phyloP scores from a whole-genome alignment of 2,797 vertebrate genomes.

The Sebastes taczanowskii region DNA sequence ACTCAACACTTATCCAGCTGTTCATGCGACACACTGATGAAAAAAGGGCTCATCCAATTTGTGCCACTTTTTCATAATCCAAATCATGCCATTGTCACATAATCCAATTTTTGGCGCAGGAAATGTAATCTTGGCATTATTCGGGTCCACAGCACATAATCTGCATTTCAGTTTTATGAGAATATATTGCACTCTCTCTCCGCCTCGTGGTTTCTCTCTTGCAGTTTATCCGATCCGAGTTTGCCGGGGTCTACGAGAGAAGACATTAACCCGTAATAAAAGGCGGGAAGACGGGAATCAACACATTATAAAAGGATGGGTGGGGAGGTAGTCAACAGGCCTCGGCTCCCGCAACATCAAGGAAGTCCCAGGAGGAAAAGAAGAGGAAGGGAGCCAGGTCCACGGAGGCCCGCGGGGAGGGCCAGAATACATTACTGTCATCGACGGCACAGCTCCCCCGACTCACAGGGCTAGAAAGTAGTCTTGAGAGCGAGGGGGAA shows the following conservation, averaged over 20 bases:
- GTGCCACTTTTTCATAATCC: conserved; percentile 48
- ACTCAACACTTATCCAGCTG: conserved; percentile 12
- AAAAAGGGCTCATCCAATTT: conserved; percentile 49
- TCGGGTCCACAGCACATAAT: conserved; percentile 25
- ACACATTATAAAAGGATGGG: conserved; percentile 59
- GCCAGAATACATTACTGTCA: conserved; percentile 75
- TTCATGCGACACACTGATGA: conserved; percentile 4
- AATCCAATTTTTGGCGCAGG: conserved; percentile 49
- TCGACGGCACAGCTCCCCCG: conserved; percentile 43
- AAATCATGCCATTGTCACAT: conserved; percentile 50
- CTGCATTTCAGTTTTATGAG: conserved; percentile 39
- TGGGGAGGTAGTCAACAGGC: conserved; percentile 69
- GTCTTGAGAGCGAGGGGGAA: conserved; percentile 36
- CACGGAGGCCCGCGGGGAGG: conserved; percentile 48
- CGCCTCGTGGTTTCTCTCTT: background rate
- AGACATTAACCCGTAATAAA: conserved; percentile 68
- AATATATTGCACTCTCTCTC: conserved; percentile 10
- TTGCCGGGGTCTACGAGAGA: conserved; percentile 14
- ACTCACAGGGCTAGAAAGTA: conserved; percentile 46
- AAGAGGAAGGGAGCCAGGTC: conserved; percentile 61
- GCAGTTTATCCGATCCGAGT: background rate
- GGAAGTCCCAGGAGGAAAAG: conserved; percentile 58
- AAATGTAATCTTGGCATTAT: conserved; percentile 51
- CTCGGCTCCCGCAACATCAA: conserved; percentile 70
- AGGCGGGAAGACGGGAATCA: conserved; percentile 54